Conservation (phyloP, 1,140 invertebrate genomes). For the Microplitis mediator region DNA sequence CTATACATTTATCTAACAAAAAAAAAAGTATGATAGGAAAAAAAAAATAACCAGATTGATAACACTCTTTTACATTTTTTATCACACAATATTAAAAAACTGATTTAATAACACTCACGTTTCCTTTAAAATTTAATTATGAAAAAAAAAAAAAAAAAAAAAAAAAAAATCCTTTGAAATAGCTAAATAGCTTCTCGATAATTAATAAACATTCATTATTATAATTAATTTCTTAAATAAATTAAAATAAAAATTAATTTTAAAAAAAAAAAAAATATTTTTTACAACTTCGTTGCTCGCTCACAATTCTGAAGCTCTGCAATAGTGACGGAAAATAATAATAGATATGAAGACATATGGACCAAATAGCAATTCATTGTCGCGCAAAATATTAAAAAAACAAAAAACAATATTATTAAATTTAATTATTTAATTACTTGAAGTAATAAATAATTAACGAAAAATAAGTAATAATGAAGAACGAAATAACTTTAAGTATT, state of each 20-base stretch:
- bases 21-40: not conserved
- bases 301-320: conserved; percentile 28
- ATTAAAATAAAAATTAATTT: not conserved
- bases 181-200: conserved; percentile 23
- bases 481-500: not conserved
- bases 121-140: conserved; percentile 8
- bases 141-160: conserved; percentile 23
- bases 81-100: conserved; percentile 18
- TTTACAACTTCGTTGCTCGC: conserved; percentile 44
- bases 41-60: not conserved
- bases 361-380: conserved; percentile 33
- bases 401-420: conserved; percentile 2
- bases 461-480: conserved; percentile 16
- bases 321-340: conserved; percentile 15
- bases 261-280: conserved; percentile 20
- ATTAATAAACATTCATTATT: conserved; percentile 16
- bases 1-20: too few relatives aligned
- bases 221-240: conserved; percentile 24
- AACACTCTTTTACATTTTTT: conserved; percentile 29
- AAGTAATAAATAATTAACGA: conserved; percentile 14
- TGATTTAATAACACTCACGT: conserved; percentile 28
- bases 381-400: conserved; percentile 21
- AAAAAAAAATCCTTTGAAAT: not conserved
- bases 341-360: conserved; percentile 27
- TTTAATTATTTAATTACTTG: conserved; percentile 5